Evolutionary conservation across 2,113 vertebrate species (phyloP), one percentile per base, ranked within the genome.

Genomic region (Pogonocichla stellata): DNA sequence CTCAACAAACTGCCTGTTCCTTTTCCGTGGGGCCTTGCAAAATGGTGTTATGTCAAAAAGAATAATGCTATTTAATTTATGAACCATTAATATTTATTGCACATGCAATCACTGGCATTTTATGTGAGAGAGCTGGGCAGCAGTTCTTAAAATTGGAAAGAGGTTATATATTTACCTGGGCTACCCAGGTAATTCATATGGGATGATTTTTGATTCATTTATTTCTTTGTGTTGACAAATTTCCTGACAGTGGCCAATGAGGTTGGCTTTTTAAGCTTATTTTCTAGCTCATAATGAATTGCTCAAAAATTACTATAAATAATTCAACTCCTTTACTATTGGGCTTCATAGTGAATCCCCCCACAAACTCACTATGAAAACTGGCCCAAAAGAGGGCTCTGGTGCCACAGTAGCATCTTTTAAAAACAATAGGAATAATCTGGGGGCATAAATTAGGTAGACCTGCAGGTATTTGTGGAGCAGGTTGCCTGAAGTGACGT

Each of bases 41-140:
- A 95, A 70, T 60, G 42, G 38, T 86, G 60, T 90, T 80, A 60
- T 93, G 86, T 90, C 87, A 90, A 70, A 88, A 96, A 94, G 92
- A 96, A 73, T 92, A 95, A 93, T 93, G 81, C 81, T 77, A 6
- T 86, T 91, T 91, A 93, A 93, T 96, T 95, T 95, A 88, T 93
- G 90, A 94, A 53, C 58, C 70, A 83, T 94, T 94, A 95, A 94
- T 96, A 96, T 96, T 97, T 92, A 95, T 96, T 94, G 60, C 64
- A 83, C 79, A 83, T 85, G 62, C 51, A 75, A 36, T 94, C 71
- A 12, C 74, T 93, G 66, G 50, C 58, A 70, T 95, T 94, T 95
- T 88, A 33, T 73, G 40, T 54, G 54, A 34, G 74, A 89, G 73
- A 88, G 43, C 67, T 86, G 85, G 88, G 80, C 82, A 88, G 67